phyloP scores from a whole-genome alignment of 2,797 vertebrate species.

The Bovichtus variegatus region DNA sequence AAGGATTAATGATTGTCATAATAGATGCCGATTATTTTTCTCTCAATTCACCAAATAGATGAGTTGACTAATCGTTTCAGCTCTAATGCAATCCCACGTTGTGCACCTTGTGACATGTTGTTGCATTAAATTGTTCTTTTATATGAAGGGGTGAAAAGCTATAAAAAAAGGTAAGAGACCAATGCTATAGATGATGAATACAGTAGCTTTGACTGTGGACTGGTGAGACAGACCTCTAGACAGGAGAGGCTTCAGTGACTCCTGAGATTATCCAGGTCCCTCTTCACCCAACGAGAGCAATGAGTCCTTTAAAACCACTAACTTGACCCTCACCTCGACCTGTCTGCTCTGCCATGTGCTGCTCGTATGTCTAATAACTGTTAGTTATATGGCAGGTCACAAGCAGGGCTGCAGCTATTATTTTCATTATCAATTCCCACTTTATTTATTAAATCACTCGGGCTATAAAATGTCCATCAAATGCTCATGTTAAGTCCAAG shows the following conservation, averaged over 20 bases:
- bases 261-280: slow-evolving; percentile 56
- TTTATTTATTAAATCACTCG: not conserved
- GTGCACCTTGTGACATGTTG: not conserved
- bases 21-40: too few species aligned
- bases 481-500: not conserved
- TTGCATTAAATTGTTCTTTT: not conserved
- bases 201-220: not conserved
- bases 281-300: slow-evolving; percentile 32
- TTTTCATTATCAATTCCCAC: not conserved
- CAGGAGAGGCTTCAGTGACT: slow-evolving; percentile 43
- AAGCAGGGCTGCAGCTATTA: not conserved
- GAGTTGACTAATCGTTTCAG: too few species aligned
- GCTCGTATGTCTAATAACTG: not conserved
- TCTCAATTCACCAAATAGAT: too few species aligned
- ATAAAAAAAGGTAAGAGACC: too few species aligned
- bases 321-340: slow-evolving; percentile 36
- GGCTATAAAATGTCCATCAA: not conserved
- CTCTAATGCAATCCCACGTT: too few species aligned
- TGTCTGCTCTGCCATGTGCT: slow-evolving; percentile 26
- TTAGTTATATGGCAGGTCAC: not conserved
- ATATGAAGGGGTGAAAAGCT: not conserved
- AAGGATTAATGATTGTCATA: too few species aligned
- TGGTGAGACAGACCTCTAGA: slow-evolving; percentile 7
- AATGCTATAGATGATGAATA: not conserved
- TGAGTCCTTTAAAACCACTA: slow-evolving; percentile 55